Conservation (phyloP, 1,140 invertebrate species). For the Phocides pigmalion region DNA sequence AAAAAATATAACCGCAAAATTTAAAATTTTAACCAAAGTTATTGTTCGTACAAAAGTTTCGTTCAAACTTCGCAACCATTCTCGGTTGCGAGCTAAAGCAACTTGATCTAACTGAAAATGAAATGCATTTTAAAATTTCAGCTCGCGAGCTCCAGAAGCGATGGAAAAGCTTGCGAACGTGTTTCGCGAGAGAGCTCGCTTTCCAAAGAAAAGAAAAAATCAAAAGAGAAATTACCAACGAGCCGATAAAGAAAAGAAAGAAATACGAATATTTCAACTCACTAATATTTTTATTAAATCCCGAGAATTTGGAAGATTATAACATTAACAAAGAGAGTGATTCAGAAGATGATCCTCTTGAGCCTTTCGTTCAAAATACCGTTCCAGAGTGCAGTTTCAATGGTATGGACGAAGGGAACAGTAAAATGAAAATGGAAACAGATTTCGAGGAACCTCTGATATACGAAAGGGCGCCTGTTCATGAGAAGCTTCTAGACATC, state of each 20-base stretch:
- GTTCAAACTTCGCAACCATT: not conserved
- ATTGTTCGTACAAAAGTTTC: not conserved
- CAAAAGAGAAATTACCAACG: constrained; percentile 20
- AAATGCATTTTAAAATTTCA: constrained; percentile 39
- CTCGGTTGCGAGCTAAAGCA: not conserved
- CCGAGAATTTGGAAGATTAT: constrained; percentile 13
- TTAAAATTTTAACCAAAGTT: not conserved
- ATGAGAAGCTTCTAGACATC: constrained; percentile 30
- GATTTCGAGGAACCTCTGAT: not conserved
- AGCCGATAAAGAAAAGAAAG: constrained; percentile 39
- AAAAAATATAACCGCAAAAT: not conserved
- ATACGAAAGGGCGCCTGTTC: constrained; percentile 5
- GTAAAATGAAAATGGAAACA: not conserved
- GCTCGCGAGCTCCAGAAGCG: constrained; percentile 51
- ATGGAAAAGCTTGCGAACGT: constrained; percentile 55
- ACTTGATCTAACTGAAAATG: constrained; percentile 9
- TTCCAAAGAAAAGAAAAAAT: constrained; percentile 45
- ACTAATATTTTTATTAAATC: constrained; percentile 42
- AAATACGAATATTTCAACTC: constrained; percentile 47
- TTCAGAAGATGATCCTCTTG: constrained; percentile 36
- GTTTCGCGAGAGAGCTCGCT: constrained; percentile 52
- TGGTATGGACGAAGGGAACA: no score
- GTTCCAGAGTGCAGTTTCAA: not conserved
- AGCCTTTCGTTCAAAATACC: constrained; percentile 35
- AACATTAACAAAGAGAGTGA: constrained; percentile 21